These are phyloP conservation scores for Boloria selene DNA, from an alignment of 2,888 invertebrate genomes.

Conservation along the genomic window DNA sequence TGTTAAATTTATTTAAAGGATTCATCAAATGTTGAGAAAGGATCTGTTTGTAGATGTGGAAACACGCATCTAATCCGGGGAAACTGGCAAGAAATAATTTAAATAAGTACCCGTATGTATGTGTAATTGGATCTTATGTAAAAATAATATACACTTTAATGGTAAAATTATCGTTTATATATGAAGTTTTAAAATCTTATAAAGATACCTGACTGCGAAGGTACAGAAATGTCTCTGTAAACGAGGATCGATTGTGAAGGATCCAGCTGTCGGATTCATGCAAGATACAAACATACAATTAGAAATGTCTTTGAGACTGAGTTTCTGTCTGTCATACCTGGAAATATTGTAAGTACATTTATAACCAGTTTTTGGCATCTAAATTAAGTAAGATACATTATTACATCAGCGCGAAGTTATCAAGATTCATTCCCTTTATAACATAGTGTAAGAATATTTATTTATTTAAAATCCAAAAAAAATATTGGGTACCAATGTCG, in stretches of 20 bases:
- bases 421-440: no score
- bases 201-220: constrained; percentile 88
- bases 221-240: constrained; percentile 94
- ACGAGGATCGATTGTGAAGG: constrained; percentile 95
- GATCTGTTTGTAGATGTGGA: constrained; percentile 92
- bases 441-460: no score
- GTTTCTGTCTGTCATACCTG: constrained; percentile 93
- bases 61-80: constrained; percentile 90
- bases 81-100: constrained; percentile 80
- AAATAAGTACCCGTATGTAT: neutral
- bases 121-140: no score
- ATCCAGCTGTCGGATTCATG: constrained; percentile 98
- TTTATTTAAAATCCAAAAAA: no score
- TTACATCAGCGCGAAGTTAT: no score
- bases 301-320: constrained; percentile 93
- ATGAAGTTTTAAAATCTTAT: neutral
- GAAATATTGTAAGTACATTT: constrained; percentile 2
- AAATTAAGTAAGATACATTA: no score
- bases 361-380: no score
- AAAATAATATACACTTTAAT: neutral
- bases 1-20: constrained; percentile 85
- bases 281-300: constrained; percentile 97
- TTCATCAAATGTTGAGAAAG: constrained; percentile 88
- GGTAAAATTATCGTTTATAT: neutral
- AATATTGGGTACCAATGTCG: constrained; percentile 98